Evolutionary conservation across 2,888 invertebrate genomes (phyloP).

Genomic region (Erannis defoliaria): DNA sequence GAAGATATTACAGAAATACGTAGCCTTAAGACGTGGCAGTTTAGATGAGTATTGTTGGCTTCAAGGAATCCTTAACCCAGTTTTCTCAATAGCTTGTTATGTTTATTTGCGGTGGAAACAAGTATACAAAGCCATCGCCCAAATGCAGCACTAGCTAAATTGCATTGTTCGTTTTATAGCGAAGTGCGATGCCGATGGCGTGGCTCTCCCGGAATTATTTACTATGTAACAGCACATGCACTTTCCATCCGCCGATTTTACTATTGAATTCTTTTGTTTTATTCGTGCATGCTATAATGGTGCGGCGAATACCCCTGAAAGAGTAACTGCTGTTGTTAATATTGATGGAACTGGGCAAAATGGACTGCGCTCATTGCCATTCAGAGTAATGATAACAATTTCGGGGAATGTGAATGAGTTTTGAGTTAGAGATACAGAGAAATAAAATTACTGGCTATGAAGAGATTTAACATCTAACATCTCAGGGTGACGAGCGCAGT

Average conservation of each 20-base stretch:
- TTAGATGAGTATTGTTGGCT: conserved; percentile 17
- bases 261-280: conserved; percentile 72
- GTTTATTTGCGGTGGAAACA: conserved; percentile 53
- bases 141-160: conserved; percentile 81
- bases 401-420: conserved; percentile 6
- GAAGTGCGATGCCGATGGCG: conserved; percentile 71
- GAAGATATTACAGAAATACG: conserved; percentile 14
- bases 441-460: too few species aligned
- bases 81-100: conserved; percentile 55
- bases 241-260: conserved; percentile 75
- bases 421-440: conserved; percentile 6
- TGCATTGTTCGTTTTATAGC: conserved; percentile 84
- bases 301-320: conserved; percentile 14
- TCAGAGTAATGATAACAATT: conserved; percentile 19
- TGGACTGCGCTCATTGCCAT: conserved; percentile 22
- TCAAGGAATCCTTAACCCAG: conserved; percentile 33
- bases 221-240: conserved; percentile 82
- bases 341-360: conserved; percentile 30
- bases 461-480: too few species aligned
- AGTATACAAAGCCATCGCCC: conserved; percentile 73
- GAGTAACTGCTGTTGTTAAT: conserved; percentile 31
- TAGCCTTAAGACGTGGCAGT: conserved; percentile 15
- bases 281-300: conserved; percentile 52
- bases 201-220: conserved; percentile 81
- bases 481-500: too few species aligned